phyloP scores from a whole-genome alignment of 2,797 vertebrate species.

The Pantherophis vulpinus region DNA sequence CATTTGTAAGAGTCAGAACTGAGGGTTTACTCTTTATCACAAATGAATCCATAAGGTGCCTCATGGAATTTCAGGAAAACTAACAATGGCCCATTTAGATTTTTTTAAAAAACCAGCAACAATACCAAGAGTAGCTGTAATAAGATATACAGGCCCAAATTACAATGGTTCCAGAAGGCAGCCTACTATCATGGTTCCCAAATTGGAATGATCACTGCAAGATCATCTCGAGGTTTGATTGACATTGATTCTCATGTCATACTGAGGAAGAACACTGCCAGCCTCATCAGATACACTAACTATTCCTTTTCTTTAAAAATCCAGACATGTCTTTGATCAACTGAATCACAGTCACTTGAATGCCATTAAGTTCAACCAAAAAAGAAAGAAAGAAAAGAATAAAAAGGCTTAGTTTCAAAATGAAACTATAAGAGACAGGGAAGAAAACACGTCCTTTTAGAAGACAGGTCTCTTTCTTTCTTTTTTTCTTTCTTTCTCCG shows the following conservation, averaged over 20 bases:
- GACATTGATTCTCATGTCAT: slow-evolving; percentile 58
- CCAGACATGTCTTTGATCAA: slow-evolving; percentile 55
- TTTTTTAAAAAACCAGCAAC: background rate
- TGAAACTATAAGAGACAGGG: slow-evolving; percentile 56
- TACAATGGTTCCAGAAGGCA: slow-evolving; percentile 57
- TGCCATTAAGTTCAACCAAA: slow-evolving; percentile 66
- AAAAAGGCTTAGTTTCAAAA: slow-evolving; percentile 69
- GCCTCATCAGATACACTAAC: slow-evolving; percentile 55
- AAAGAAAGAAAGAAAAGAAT: slow-evolving; percentile 57
- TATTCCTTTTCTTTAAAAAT: slow-evolving; percentile 55
- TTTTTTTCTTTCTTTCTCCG: slow-evolving; percentile 16
- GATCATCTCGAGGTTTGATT: slow-evolving; percentile 55
- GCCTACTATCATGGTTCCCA: slow-evolving; percentile 58
- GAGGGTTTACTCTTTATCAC: background rate
- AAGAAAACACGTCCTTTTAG: slow-evolving; percentile 58
- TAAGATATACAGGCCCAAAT: slow-evolving; percentile 29
- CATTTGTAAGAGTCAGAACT: slow-evolving; percentile 38
- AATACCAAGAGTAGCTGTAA: slow-evolving; percentile 3
- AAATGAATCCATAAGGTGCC: background rate
- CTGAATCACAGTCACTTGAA: slow-evolving; percentile 65
- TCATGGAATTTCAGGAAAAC: background rate
- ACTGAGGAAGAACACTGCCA: slow-evolving; percentile 65
- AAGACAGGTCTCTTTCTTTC: slow-evolving; percentile 58
- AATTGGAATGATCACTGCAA: slow-evolving; percentile 59
- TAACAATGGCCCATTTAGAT: background rate